These are phyloP conservation scores for Rhinatrema bivittatum DNA, from an alignment of 2,797 vertebrate genomes.

Conservation along the genomic window DNA sequence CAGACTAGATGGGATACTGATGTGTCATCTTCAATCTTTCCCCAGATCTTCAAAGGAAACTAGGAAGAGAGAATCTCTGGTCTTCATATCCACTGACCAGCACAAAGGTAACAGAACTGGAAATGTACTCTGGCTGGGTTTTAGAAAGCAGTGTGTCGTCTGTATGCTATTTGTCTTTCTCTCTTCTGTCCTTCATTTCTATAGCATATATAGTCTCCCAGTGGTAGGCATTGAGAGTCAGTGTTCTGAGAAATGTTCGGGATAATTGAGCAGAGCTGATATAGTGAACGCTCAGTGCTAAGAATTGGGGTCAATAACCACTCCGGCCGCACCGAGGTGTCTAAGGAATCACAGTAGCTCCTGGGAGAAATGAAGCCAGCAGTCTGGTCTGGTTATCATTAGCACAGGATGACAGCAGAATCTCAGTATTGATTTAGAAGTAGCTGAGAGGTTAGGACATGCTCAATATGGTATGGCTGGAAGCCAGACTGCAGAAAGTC, in stretches of 20 bases:
- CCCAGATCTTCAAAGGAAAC: constrained; percentile 29
- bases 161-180: constrained; percentile 8
- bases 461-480: constrained; percentile 7
- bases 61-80: constrained; percentile 27
- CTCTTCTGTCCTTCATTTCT: constrained; percentile 15
- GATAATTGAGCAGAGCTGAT: constrained; percentile 14
- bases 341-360: constrained; percentile 9
- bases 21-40: constrained; percentile 19
- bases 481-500: constrained; percentile 28
- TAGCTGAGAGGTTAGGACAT: constrained; percentile 24
- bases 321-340: constrained; percentile 4
- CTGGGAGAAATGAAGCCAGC: constrained; percentile 6
- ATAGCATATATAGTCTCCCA: constrained; percentile 1
- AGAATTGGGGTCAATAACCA: constrained; percentile 12
- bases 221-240: too few species aligned
- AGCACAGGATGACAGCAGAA: constrained; percentile 5
- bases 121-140: constrained; percentile 27
- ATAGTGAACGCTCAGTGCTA: constrained; percentile 18
- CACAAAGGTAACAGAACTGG: constrained; percentile 33
- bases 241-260: constrained; percentile 11
- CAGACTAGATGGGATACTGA: constrained; percentile 20
- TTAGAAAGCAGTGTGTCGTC: not conserved
- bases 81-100: constrained; percentile 38
- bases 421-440: constrained; percentile 35
- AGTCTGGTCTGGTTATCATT: constrained; percentile 6